Percentiles rank a stretch among this genome's conserved stretches.
phyloP scores from a whole-genome alignment of 2,888 invertebrate genomes.

The Liodrosophila aerea region DNA sequence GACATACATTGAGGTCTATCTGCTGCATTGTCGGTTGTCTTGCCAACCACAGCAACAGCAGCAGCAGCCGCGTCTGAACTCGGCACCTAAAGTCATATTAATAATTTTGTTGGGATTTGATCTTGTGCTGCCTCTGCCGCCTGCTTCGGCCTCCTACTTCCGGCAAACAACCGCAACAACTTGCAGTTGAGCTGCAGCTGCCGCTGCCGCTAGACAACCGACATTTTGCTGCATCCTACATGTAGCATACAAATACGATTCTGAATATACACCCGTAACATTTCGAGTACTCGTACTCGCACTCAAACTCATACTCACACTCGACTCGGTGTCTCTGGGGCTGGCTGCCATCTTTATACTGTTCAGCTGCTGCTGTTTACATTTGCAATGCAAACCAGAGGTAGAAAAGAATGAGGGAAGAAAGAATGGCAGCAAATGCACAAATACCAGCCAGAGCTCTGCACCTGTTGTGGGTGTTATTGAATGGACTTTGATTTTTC shows the following conservation, averaged over 20 bases:
- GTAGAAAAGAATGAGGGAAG: no score
- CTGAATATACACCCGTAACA: conserved; percentile 9
- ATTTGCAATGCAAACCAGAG: conserved; percentile 55
- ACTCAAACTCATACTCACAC: conserved; percentile 9
- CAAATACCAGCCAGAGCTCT: conserved; percentile 24
- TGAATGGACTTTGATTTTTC: conserved; percentile 38
- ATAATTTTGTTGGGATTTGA: conserved; percentile 69
- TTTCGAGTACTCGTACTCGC: conserved; percentile 2
- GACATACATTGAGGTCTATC: conserved; percentile 32
- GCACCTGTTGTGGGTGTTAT: conserved; percentile 4
- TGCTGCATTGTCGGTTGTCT: conserved; percentile 54
- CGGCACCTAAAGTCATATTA: conserved; percentile 69
- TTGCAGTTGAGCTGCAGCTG: conserved; percentile 41
- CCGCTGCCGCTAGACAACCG: conserved; percentile 24
- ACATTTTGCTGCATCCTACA: conserved; percentile 5
- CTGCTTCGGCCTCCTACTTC: not conserved
- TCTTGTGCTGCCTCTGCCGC: conserved; percentile 21
- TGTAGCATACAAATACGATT: conserved; percentile 14
- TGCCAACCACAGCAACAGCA: conserved; percentile 49
- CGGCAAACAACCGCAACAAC: conserved; percentile 51
- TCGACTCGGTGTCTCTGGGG: conserved; percentile 9
- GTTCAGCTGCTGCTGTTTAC: conserved; percentile 41
- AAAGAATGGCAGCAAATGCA: conserved; percentile 46
- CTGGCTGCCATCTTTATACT: conserved; percentile 15
- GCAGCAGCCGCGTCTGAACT: conserved; percentile 39